phyloP scores from a whole-genome alignment of 1,140 invertebrate species.

The Oreohelix idahoensis region DNA sequence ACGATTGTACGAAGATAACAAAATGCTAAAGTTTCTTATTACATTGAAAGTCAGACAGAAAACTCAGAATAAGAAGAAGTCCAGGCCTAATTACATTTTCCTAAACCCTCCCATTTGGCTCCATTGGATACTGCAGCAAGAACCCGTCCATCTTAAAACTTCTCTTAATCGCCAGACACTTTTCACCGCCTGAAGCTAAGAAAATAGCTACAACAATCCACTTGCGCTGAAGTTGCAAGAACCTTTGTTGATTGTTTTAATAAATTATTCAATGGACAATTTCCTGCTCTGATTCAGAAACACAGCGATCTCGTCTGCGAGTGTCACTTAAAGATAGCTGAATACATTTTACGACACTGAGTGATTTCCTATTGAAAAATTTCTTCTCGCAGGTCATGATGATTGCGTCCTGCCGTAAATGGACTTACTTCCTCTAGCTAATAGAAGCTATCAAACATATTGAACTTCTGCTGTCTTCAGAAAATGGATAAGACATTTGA shows the following conservation, averaged over 20 bases:
- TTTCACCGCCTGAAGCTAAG: too few relatives aligned
- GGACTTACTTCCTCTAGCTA: not conserved
- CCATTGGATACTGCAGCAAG: too few relatives aligned
- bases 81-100: too few relatives aligned
- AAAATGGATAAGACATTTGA: not conserved
- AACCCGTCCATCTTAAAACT: too few relatives aligned
- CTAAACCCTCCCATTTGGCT: too few relatives aligned
- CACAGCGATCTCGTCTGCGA: not conserved
- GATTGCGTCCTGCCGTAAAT: not conserved
- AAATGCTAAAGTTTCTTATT: too few relatives aligned
- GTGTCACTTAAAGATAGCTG: not conserved
- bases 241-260: not conserved
- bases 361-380: not conserved
- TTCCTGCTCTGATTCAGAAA: not conserved
- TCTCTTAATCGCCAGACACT: too few relatives aligned
- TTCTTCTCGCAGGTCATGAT: not conserved
- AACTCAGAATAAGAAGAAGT: too few relatives aligned
- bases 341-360: not conserved
- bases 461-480: not conserved
- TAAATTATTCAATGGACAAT: not conserved
- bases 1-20: too few relatives aligned
- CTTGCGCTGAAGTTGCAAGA: too few relatives aligned
- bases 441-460: not conserved
- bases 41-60: too few relatives aligned
- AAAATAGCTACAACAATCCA: too few relatives aligned